Base-by-base conservation (phyloP, 2,888 invertebrate species). In the Drosophila fungiperda region DNA sequence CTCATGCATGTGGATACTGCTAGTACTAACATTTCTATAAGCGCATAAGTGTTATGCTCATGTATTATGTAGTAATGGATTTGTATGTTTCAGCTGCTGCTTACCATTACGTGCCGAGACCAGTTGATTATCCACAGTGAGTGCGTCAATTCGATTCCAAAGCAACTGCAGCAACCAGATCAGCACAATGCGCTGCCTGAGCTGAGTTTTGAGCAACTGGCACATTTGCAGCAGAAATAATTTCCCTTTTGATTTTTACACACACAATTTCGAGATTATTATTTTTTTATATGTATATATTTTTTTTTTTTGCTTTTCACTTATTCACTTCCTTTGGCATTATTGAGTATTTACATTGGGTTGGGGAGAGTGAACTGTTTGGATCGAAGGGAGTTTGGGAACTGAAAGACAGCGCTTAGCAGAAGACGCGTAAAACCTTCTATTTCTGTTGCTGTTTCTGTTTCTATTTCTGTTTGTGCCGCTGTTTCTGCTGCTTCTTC, bases 51-150 rank as follows among this genome's bases (percentile, higher is more conserved):
- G 33, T 26, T 63, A 58, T 32, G 49, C 2, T 29, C n/a, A 36
- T 59, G 50, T 62, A 26, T 29, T 17, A 36, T 59, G 50, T 62
- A 32, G 45, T 65, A 54, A 70, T 58, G n/a, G 60, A 26, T 38
- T 38, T 55, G 11, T 17, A 11, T 23, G 35, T 17, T 4, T 29
- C 9, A 12, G 15, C 20, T 7, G 6, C 12, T 3, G 29, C 93
- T 92, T 80, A 93, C 93, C 93, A 92, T 92, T 93, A 84, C 92
- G 86, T 26, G 92, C 91, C 40, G 93, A 91, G 54, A 93, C 92
- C 73, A 93, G 82, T 79, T 92, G 92, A 80, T 93, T 93, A 81
- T 93, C 93, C 82, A 93, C 93, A 20, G 91, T 92, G 65, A 93
- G 74, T 5, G 86, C 75, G 5, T 54, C 55, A 23, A 80, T 35